Conservation (phyloP, 2,888 invertebrate species). For the Ophion obscuratus region DNA sequence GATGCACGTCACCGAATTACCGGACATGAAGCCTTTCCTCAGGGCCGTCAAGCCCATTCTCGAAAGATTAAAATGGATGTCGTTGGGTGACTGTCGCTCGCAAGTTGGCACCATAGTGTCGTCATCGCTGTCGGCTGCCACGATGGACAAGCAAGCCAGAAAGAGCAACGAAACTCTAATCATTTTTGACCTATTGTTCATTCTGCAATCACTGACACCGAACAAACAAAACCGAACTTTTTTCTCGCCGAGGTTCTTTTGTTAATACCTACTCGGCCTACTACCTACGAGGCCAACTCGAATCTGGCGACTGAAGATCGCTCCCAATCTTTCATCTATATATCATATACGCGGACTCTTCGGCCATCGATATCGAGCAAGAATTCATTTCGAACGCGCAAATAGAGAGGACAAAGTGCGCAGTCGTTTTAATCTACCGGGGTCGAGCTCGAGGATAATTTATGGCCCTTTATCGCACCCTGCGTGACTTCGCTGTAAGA, state of each 20-base stretch:
- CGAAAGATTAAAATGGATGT: slow-evolving; percentile 45
- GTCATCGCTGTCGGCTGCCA: neutral
- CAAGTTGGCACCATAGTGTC: neutral
- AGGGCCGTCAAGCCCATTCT: slow-evolving; percentile 5
- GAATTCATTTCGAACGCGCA: too few relatives aligned
- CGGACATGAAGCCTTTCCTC: slow-evolving; percentile 8
- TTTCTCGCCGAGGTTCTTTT: neutral
- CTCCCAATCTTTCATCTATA: neutral
- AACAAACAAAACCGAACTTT: neutral
- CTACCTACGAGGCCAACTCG: neutral
- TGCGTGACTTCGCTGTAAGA: neutral
- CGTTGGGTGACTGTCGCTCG: slow-evolving; percentile 6
- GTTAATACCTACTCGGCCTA: neutral
- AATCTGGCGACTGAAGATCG: neutral
- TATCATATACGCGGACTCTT: neutral
- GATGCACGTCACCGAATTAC: slow-evolving; percentile 24
- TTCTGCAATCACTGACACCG: neutral
- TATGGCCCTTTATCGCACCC: neutral
- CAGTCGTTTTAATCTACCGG: neutral
- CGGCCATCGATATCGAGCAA: neutral
- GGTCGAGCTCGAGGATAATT: neutral
- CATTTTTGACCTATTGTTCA: neutral
- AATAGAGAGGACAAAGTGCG: too few relatives aligned
- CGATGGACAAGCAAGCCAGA: slow-evolving; percentile 4
- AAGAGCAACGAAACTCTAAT: neutral